Evolutionary conservation across 2,797 vertebrate genomes (phyloP), one percentile per base, ranked within the genome.

Genomic region (Phaenicophaeus curvirostris): DNA sequence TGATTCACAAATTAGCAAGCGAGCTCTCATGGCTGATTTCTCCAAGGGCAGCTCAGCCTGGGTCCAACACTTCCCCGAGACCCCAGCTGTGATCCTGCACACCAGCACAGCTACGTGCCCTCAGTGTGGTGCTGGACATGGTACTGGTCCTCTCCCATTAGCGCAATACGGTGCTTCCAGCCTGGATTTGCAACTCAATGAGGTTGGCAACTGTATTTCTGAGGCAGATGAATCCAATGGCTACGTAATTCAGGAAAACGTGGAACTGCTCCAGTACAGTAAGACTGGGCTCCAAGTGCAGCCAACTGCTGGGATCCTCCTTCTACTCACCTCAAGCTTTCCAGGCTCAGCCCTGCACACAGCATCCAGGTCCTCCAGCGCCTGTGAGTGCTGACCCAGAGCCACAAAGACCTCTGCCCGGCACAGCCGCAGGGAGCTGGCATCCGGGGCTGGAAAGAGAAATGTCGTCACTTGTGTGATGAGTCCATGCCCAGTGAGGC

Each of bases 291-390:
- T 83, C 11, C 27, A 44, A 50, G 31, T 2, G 1, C 35, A 33
- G 24, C 11, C 1, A 0, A 13, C 3, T 1, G 3, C 30, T 31
- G 41, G 15, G 44, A 15, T 15, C 25, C 50, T 28, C 39, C 12
- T 37, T 57, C 50, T 1, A 4, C 97, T 97, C 91, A 99, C 99
- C 98, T 99, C 97, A 0, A 96, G 97, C 95, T 98, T 97, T 76
- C 92, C 97, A 41, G 98, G 98, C 75, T 98, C 98, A 95, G 97
- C 97, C 95, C 76, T 96, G 96, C 98, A 99, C 89, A 98, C 97
- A 30, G 98, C 95, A 10, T 99, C 98, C 81, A 99, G 96, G 96
- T 99, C 99, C 33, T 93, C 95, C 94, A 99, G 97, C 0, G 98
- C 98, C 11, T 97, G 98, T 1, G 94, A 87, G 39, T 98, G 97